phyloP scores from a whole-genome alignment of 2,888 invertebrate species.

The Catotricha subobsoleta region DNA sequence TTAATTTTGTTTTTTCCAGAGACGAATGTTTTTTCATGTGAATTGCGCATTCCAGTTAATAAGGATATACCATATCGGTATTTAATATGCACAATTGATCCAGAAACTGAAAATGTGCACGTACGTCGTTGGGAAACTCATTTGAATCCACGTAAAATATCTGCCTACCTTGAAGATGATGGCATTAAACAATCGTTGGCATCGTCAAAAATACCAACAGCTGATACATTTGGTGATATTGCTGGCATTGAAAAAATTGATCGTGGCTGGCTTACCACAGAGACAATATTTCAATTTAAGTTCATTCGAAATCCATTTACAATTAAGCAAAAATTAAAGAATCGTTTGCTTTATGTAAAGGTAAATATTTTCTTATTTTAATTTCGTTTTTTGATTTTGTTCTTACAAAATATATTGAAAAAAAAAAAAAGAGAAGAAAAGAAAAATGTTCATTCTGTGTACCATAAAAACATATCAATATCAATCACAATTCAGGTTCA shows the following conservation, averaged over 20 bases:
- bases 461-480: too few relatives aligned
- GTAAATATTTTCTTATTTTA: slow-evolving; percentile 19
- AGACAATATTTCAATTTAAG: slow-evolving; percentile 70
- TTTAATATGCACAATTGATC: slow-evolving; percentile 50
- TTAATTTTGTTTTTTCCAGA: slow-evolving; percentile 13
- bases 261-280: slow-evolving; percentile 69
- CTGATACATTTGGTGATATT: slow-evolving; percentile 50
- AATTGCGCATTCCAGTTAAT: slow-evolving; percentile 45
- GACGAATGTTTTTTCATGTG: slow-evolving; percentile 42
- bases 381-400: neutral
- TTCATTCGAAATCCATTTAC: slow-evolving; percentile 62
- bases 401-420: neutral
- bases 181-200: neutral
- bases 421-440: neutral
- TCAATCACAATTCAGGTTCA: too few relatives aligned
- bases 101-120: slow-evolving; percentile 34
- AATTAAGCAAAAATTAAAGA: slow-evolving; percentile 50
- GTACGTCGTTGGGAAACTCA: slow-evolving; percentile 70
- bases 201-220: slow-evolving; percentile 10
- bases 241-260: slow-evolving; percentile 40
- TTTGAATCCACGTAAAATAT: slow-evolving; percentile 44
- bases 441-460: too few relatives aligned
- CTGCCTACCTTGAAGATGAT: slow-evolving; percentile 18
- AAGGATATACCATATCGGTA: slow-evolving; percentile 56
- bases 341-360: slow-evolving; percentile 50